Conservation (phyloP, 1,140 invertebrate species). For the Asbolus verrucosus region DNA sequence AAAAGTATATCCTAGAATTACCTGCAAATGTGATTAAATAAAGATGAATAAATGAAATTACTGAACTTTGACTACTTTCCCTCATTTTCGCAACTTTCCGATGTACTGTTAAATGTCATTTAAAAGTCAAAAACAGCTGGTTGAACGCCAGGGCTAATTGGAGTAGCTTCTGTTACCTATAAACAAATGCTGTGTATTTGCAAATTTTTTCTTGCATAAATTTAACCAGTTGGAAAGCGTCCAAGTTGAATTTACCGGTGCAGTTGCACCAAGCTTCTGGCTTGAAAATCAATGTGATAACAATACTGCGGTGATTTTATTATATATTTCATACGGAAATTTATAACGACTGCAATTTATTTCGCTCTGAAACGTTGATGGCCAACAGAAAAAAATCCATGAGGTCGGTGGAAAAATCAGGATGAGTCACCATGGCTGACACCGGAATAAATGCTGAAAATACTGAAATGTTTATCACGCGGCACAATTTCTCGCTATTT, state of each 20-base stretch:
- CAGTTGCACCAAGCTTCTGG: background rate
- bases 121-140: slow-evolving; percentile 26
- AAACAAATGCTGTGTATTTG: slow-evolving; percentile 25
- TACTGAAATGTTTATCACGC: slow-evolving; percentile 28
- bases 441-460: background rate
- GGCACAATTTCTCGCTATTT: slow-evolving; percentile 27
- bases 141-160: slow-evolving; percentile 15
- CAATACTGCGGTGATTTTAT: background rate
- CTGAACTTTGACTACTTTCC: too few relatives aligned
- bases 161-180: slow-evolving; percentile 25
- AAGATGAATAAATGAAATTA: too few relatives aligned
- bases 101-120: slow-evolving; percentile 4
- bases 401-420: background rate
- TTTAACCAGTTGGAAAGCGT: slow-evolving; percentile 15
- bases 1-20: too few relatives aligned
- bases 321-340: background rate
- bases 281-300: slow-evolving; percentile 20
- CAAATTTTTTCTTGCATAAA: slow-evolving; percentile 14
- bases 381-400: too few relatives aligned
- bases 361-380: too few relatives aligned
- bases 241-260: slow-evolving; percentile 13
- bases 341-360: too few relatives aligned
- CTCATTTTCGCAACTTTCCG: too few relatives aligned
- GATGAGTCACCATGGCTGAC: background rate
- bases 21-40: too few relatives aligned